Evolutionary conservation across 2,113 vertebrate genomes (phyloP), one percentile per base, ranked within the genome.

Genomic region (Odobenus rosmarus): DNA sequence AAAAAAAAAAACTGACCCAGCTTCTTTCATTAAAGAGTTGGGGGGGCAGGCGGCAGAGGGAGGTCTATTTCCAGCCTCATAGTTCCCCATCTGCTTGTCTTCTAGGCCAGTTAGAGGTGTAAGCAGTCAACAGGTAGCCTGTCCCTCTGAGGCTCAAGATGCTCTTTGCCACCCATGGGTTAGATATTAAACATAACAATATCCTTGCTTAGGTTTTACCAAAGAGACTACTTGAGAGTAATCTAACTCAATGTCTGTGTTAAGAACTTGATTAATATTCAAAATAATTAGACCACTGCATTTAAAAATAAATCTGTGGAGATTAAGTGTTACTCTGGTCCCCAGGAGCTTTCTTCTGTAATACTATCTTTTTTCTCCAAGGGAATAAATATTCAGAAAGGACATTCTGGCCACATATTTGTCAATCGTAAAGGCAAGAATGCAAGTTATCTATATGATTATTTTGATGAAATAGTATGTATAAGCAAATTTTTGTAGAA

Each of bases 11-110:
- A 8, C 11, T 28, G 15, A n/a, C 15, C 55, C 16, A 53, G 15
- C 10, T 81, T 11, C 61, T 92, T 87, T 87, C 92, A 4, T 89
- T 86, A 55, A 39, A 90, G 49, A 33, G 33, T 36, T 42, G n/a
- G 26, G 5, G 0, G 5, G 7, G 24, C 7, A 14, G 8, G 14
- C 11, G 18, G 7, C 5, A 0, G 53, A 14, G 39, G 18, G 6
- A 14, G 23, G 4, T 59, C 84, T 93, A 16, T 59, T 92, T 62
- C 57, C 67, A 79, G 61, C 55, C 16, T 11, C 49, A 19, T 7
- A 5, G 69, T 77, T 62, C 81, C 72, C 71, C 14, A 49, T 49
- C 16, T 15, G 4, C 71, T 93, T 62, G 26, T 69, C 74, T 92
- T 31, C 33, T 33, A 85, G 81, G 83, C n/a, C 92, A 87, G 36